Conservation (phyloP, 2,888 invertebrate species). For the Rhaphigaster nebulosa region DNA sequence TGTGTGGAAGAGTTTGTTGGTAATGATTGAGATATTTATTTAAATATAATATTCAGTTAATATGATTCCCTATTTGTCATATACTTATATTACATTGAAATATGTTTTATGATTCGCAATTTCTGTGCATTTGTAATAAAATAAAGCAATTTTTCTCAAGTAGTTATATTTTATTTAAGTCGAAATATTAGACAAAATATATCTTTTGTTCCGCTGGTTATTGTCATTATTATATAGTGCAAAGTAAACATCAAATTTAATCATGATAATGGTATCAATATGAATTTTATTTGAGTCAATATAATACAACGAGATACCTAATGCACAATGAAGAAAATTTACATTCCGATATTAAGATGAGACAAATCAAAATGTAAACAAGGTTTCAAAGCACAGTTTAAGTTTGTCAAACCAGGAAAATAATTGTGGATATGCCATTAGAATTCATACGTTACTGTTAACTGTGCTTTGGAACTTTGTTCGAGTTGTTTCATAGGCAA, state of each 20-base stretch:
- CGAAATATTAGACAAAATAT: background rate
- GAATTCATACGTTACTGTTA: too few species aligned
- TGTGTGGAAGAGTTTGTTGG: slow-evolving; percentile 40
- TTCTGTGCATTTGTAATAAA: background rate
- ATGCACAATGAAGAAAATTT: background rate
- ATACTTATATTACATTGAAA: background rate
- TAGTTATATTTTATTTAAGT: background rate
- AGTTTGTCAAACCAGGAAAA: too few species aligned
- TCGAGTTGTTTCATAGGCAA: too few species aligned
- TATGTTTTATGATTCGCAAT: background rate
- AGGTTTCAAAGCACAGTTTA: too few species aligned
- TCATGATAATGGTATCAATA: background rate
- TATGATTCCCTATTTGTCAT: background rate
- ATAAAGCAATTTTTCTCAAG: background rate
- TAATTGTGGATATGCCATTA: too few species aligned
- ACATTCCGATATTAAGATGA: background rate
- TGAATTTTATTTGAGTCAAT: background rate
- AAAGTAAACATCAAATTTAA: background rate
- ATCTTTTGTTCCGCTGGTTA: background rate
- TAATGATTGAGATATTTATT: background rate
- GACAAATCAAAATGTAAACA: too few species aligned
- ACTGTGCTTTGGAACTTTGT: too few species aligned
- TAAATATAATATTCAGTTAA: background rate
- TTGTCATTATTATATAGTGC: background rate
- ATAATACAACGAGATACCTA: background rate